Percentiles rank a stretch among this genome's conserved stretches.
Conservation (phyloP, 2,113 vertebrate species). For the Myxocyprinus asiaticus region DNA sequence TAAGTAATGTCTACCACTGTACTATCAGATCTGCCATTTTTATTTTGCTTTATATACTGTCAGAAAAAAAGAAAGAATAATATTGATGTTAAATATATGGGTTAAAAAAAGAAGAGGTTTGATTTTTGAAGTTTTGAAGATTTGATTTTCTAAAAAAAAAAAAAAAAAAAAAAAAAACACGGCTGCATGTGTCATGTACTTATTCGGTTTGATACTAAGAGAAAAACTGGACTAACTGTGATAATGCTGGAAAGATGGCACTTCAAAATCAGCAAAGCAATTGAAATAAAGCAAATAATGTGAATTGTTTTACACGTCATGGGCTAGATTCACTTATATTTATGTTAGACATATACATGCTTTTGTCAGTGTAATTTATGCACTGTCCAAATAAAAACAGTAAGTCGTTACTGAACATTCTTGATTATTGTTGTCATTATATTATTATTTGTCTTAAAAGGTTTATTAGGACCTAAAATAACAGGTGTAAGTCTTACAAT, state of each 20-base stretch:
- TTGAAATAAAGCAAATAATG: background rate
- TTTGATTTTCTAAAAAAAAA: too few relatives aligned
- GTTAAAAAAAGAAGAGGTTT: background rate
- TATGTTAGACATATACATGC: too few relatives aligned
- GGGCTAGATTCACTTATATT: background rate
- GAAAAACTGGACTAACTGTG: background rate
- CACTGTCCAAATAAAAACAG: background rate
- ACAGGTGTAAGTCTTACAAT: background rate
- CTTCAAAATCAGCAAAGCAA: background rate
- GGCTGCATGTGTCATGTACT: too few relatives aligned
- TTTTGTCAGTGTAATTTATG: background rate
- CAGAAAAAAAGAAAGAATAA: background rate
- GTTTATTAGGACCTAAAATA: background rate
- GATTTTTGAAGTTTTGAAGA: too few relatives aligned
- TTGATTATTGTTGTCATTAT: too few relatives aligned
- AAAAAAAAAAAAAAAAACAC: too few relatives aligned
- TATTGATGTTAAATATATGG: background rate
- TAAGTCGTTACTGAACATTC: background rate
- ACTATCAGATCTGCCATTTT: background rate
- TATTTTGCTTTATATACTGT: background rate
- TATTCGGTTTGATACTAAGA: too few relatives aligned
- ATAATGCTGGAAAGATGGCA: background rate
- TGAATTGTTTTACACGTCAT: background rate
- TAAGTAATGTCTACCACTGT: background rate
- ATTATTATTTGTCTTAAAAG: background rate